Conservation (phyloP, 2,113 vertebrate genomes). For the Fulmarus glacialis region DNA sequence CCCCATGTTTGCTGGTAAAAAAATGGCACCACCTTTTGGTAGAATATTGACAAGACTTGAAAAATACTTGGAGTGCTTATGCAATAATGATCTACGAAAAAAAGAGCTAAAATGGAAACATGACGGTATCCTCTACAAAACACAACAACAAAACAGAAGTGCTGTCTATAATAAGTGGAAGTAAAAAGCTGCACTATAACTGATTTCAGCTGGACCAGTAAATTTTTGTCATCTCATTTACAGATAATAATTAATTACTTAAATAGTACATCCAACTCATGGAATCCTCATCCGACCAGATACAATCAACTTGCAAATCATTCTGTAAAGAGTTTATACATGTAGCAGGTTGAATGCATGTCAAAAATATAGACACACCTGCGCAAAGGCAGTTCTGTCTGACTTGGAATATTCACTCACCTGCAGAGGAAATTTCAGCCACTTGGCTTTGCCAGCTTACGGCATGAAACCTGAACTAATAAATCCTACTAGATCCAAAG, state of each 20-base stretch:
- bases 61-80: not conserved
- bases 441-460: not conserved
- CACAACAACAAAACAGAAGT: not conserved
- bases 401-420: not conserved
- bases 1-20: not conserved
- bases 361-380: not conserved
- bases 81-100: not conserved
- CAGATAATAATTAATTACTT: not conserved
- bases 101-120: not conserved
- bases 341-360: not conserved
- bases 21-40: not conserved
- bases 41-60: not conserved
- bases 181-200: not conserved
- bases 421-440: not conserved
- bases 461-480: not conserved
- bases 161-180: not conserved
- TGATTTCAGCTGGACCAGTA: not conserved
- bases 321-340: not conserved
- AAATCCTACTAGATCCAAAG: not conserved
- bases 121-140: not conserved
- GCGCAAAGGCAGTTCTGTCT: not conserved
- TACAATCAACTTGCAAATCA: not conserved
- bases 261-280: not conserved
- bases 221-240: not conserved
- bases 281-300: not conserved